Conservation (phyloP, 2,113 vertebrate genomes). For the Sisor rabdophorus region DNA sequence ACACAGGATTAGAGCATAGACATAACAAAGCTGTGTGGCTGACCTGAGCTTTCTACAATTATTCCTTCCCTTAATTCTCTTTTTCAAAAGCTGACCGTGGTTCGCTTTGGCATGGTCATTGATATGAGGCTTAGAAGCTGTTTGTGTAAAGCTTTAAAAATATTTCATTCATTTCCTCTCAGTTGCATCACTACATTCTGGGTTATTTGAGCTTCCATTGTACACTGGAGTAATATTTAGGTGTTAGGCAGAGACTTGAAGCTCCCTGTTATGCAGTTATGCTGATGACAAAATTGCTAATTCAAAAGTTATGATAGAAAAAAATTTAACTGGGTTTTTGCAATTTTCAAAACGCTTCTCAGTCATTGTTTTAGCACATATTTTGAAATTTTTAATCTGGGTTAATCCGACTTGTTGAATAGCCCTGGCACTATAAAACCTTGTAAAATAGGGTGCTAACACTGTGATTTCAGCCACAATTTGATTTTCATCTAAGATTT, state of each 20-base stretch:
- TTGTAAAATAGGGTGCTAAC: neutral
- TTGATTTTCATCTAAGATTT: too few species aligned
- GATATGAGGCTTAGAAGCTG: neutral
- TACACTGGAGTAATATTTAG: neutral
- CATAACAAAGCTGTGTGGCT: slow-evolving; percentile 30
- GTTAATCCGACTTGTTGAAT: neutral
- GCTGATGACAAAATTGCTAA: neutral
- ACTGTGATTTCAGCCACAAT: too few species aligned
- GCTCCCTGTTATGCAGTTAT: neutral
- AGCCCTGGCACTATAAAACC: neutral
- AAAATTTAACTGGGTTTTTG: neutral
- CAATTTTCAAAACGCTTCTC: neutral
- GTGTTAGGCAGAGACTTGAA: neutral
- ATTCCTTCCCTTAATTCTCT: neutral
- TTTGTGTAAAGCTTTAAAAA: neutral
- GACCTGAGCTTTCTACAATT: slow-evolving; percentile 9
- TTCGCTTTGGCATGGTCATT: neutral
- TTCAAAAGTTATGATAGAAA: neutral
- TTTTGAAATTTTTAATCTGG: neutral
- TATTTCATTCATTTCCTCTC: neutral
- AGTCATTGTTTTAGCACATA: neutral
- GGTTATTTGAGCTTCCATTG: neutral
- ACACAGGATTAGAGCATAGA: slow-evolving; percentile 49
- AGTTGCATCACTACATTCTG: slow-evolving; percentile 10
- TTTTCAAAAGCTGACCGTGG: neutral